Base-by-base conservation (phyloP, 2,888 invertebrate species). In the Drosophila meridionalis region DNA sequence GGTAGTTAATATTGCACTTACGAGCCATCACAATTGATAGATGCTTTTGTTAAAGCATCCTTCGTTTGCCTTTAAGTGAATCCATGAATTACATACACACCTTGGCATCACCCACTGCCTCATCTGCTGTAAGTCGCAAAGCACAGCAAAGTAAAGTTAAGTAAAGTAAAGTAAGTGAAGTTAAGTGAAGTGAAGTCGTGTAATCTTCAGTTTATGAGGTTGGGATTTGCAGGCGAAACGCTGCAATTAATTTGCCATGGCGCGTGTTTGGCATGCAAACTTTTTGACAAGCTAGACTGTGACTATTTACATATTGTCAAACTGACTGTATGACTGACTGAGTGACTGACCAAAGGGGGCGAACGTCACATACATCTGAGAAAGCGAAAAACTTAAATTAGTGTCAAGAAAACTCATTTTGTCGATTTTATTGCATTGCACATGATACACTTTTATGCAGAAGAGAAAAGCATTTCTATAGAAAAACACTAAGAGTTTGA, bases 141-240 rank as follows among this genome's bases (percentile, higher is more conserved):
- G 28, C 38, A 34, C 30, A n/a, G 50, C 9, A 50, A 55, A 40
- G 38, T 11, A 11, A 55, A 58, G 73, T 60, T 73, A 76, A 67
- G 61, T 87, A 91, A 90, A 45, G 42, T 43, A 5, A 43, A n/a
- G n/a, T 20, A 43, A 45, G 45, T 45, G 47, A 53, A 38, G 53
- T 38, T 8, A 55, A 38, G 38, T 28, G 38, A 56, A n/a, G 55
- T 7, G n/a, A 59, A 59, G 73, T 63, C 74, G 75, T 66, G 63
- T 87, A 91, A 90, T 90, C 86, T 87, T 69, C 73, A 61, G 73
- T 91, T 91, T 90, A 90, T 91, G 82, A 80, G 80, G 61, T 77
- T 76, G 90, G 90, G 88, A 88, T 91, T 90, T 87, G 76, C 71
- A 73, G 73, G 64, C 69, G 82, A 80, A 85, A 68, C 83, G 77